phyloP scores from a whole-genome alignment of 2,888 invertebrate genomes.

The Carabus problematicus region DNA sequence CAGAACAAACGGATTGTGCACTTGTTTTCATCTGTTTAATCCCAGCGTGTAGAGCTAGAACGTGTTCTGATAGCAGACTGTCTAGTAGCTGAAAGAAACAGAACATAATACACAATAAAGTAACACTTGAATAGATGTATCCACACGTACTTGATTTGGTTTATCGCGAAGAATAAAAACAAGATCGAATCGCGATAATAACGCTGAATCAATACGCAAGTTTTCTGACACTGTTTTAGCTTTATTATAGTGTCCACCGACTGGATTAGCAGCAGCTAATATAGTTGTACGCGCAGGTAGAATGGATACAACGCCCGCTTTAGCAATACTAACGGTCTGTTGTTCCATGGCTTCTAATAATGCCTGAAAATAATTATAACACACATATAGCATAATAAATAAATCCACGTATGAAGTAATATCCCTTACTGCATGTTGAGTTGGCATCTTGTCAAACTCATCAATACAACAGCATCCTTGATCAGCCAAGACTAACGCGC shows the following conservation, averaged over 20 bases:
- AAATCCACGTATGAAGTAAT: neutral
- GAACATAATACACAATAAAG: too few species aligned
- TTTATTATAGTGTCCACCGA: slow-evolving; percentile 86
- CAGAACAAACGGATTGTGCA: neutral
- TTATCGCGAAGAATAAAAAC: slow-evolving; percentile 89
- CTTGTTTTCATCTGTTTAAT: slow-evolving; percentile 16
- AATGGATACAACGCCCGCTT: slow-evolving; percentile 85
- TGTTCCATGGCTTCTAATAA: slow-evolving; percentile 96
- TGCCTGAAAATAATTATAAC: slow-evolving; percentile 60
- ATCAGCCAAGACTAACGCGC: slow-evolving; percentile 84
- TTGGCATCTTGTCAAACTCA: slow-evolving; percentile 91
- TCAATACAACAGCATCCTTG: slow-evolving; percentile 93
- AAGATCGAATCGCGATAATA: slow-evolving; percentile 91
- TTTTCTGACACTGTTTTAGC: slow-evolving; percentile 90
- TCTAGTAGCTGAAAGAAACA: slow-evolving; percentile 70
- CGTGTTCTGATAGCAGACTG: slow-evolving; percentile 79
- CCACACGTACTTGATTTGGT: slow-evolving; percentile 74
- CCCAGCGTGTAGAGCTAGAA: slow-evolving; percentile 77
- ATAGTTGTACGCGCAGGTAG: slow-evolving; percentile 85
- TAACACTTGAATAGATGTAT: too few species aligned
- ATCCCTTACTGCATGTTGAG: slow-evolving; percentile 70
- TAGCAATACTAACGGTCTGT: slow-evolving; percentile 87
- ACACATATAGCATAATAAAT: neutral
- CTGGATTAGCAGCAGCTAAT: slow-evolving; percentile 92
- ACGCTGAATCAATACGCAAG: slow-evolving; percentile 82